Evolutionary conservation across 37 sponge, comb jelly and placozoan genomes (phyloP).

Genomic region (Axinella damicornis): DNA sequence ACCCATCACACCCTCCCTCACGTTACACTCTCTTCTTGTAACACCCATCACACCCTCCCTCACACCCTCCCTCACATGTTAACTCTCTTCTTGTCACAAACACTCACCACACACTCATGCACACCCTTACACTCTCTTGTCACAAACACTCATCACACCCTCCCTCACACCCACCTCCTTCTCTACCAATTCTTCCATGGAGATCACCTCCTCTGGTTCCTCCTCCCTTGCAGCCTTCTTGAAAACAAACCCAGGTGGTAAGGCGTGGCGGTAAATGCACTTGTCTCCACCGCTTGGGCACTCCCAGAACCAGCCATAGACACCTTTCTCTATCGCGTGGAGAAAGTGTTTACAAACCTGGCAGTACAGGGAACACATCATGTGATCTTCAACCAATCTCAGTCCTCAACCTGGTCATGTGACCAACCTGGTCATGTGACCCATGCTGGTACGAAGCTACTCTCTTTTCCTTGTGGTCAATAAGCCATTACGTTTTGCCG

Average conservation of each 20-base stretch:
- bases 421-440: too few species aligned
- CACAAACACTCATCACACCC: slow-evolving; percentile 10
- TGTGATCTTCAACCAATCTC: too few species aligned
- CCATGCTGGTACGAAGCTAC: too few species aligned
- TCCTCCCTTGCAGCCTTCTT: slow-evolving; percentile 75
- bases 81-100: too few species aligned
- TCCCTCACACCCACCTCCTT: slow-evolving; percentile 69
- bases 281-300: slow-evolving; percentile 95
- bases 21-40: slow-evolving; percentile 85
- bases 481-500: too few species aligned
- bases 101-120: slow-evolving; percentile 8
- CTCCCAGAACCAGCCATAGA: slow-evolving; percentile 99
- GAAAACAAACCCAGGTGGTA: slow-evolving; percentile 97
- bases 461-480: too few species aligned
- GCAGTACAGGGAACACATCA: too few species aligned
- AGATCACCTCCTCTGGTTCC: slow-evolving; percentile 72
- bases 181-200: slow-evolving; percentile 96
- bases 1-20: neutral
- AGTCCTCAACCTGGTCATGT: too few species aligned
- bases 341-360: slow-evolving; percentile 98
- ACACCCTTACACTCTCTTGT: too few species aligned
- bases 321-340: slow-evolving; percentile 94
- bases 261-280: slow-evolving; percentile 96
- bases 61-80: too few species aligned
- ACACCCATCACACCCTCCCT: too few species aligned